Conservation (phyloP, 2,888 invertebrate genomes). For the Scaptomyza cyrtandrae region DNA sequence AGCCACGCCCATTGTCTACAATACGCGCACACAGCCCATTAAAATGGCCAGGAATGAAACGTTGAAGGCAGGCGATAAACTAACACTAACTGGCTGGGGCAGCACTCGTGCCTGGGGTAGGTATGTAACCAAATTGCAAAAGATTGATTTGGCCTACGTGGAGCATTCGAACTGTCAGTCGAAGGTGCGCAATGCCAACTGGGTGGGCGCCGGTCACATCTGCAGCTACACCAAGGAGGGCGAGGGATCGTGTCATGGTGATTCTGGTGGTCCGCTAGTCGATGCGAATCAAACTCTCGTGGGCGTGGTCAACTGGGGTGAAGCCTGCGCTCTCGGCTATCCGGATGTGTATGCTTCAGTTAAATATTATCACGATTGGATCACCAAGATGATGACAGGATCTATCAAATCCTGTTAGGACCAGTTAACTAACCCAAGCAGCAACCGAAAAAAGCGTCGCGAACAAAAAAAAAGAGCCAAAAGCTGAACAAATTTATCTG, state of each 20-base stretch:
- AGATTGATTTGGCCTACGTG: conserved; percentile 86
- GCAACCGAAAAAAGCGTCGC: conserved; percentile 18
- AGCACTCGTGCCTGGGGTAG: conserved; percentile 85
- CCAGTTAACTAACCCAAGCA: conserved; percentile 12
- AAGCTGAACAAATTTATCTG: conserved; percentile 36
- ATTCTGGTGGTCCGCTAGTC: conserved; percentile 83
- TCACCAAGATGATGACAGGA: conserved; percentile 60
- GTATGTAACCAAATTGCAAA: conserved; percentile 86
- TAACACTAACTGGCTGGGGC: conserved; percentile 88
- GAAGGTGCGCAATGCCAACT: conserved; percentile 84
- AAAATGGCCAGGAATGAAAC: conserved; percentile 86
- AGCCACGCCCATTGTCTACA: conserved; percentile 85
- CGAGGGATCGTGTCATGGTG: conserved; percentile 85
- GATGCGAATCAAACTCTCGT: conserved; percentile 71
- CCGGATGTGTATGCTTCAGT: conserved; percentile 83
- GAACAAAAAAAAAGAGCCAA: conserved; percentile 28
- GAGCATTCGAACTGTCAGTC: conserved; percentile 84
- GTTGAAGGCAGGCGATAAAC: conserved; percentile 85
- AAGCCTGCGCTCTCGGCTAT: conserved; percentile 82
- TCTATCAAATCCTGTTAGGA: conserved; percentile 50
- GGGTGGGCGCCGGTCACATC: conserved; percentile 86
- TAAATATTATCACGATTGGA: conserved; percentile 80
- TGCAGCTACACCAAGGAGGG: conserved; percentile 86
- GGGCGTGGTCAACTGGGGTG: conserved; percentile 84
- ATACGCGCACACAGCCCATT: conserved; percentile 86